phyloP scores from a whole-genome alignment of 2,797 vertebrate species.

The Pseudomugil gertrudae region DNA sequence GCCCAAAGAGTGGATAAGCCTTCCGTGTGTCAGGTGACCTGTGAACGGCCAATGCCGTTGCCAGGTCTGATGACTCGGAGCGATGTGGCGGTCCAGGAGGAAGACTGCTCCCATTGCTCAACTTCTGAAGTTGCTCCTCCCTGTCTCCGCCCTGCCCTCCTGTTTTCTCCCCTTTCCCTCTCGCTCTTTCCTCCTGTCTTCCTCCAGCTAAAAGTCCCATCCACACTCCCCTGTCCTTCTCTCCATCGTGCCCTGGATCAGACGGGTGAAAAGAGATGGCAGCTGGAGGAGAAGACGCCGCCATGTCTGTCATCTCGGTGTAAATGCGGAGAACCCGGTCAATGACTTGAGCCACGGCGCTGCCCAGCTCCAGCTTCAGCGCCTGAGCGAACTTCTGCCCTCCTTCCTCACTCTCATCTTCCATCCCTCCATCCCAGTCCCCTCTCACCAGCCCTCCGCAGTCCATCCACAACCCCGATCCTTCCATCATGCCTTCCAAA shows the following conservation, averaged over 20 bases:
- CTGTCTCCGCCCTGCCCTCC: conserved; percentile 40
- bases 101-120: conserved; percentile 26
- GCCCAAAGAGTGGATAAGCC: conserved; percentile 59
- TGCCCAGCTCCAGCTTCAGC: conserved; percentile 82
- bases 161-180: conserved; percentile 46
- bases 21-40: conserved; percentile 67
- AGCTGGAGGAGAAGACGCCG: conserved; percentile 56
- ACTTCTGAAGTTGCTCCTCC: conserved; percentile 53
- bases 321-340: conserved; percentile 84
- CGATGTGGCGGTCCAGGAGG: conserved; percentile 35
- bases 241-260: conserved; percentile 22
- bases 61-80: conserved; percentile 37
- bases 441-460: conserved; percentile 77
- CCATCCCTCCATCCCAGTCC: conserved; percentile 73
- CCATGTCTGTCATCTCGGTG: conserved; percentile 63
- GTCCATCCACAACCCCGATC: conserved; percentile 76
- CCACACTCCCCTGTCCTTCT: conserved; percentile 53
- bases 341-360: conserved; percentile 82
- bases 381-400: conserved; percentile 83
- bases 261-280: conserved; percentile 59
- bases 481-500: conserved; percentile 67
- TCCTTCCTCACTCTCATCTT: conserved; percentile 65
- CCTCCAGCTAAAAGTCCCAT: conserved; percentile 59
- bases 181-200: conserved; percentile 45
- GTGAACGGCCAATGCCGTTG: conserved; percentile 44